phyloP scores from a whole-genome alignment of 2,113 vertebrate genomes.

The Ictalurus furcatus region DNA sequence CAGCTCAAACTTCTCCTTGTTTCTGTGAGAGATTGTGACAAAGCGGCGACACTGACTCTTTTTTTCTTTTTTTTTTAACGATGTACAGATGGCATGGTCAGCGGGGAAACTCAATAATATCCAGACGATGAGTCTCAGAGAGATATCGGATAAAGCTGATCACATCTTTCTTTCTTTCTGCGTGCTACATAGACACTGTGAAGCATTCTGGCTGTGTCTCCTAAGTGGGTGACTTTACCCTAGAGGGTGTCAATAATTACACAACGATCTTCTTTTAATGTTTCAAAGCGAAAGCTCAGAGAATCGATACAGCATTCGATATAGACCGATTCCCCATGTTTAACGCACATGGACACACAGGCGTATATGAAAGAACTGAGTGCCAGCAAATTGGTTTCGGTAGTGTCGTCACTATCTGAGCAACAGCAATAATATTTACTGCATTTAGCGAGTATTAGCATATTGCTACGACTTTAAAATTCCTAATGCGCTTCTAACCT shows the following conservation, averaged over 20 bases:
- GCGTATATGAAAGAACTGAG: neutral
- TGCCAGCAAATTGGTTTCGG: neutral
- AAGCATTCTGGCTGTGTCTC: neutral
- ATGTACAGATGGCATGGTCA: neutral
- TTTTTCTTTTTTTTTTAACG: neutral
- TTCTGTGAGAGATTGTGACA: neutral
- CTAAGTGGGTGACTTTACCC: neutral
- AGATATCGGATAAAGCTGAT: neutral
- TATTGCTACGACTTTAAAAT: neutral
- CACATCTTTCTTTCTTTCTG: neutral
- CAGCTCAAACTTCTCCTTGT: neutral
- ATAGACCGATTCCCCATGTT: neutral
- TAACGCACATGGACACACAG: neutral
- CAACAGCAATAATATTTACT: neutral
- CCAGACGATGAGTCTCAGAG: neutral
- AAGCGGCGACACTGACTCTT: neutral
- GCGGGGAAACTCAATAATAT: neutral
- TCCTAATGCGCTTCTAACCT: neutral
- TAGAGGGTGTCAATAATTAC: neutral
- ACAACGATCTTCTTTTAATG: constrained; percentile 23
- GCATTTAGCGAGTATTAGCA: neutral
- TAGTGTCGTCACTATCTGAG: neutral
- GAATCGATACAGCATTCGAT: neutral
- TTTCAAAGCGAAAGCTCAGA: neutral
- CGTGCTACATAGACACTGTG: neutral